These are phyloP conservation scores for Carassius gibelio DNA, from an alignment of 2,113 vertebrate species.

Conservation along the genomic window DNA sequence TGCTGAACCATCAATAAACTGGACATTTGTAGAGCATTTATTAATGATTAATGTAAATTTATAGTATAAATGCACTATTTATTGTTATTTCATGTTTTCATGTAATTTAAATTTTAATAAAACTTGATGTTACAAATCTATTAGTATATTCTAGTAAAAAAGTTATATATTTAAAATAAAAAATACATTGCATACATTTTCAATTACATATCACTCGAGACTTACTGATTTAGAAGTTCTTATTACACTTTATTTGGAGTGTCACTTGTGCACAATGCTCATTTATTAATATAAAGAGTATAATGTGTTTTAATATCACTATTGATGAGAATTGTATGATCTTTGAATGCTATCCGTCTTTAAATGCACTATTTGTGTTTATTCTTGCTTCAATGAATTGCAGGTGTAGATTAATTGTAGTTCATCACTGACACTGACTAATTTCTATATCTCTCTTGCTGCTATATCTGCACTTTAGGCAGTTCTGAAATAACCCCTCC, in stretches of 20 bases:
- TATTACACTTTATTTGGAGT: no score
- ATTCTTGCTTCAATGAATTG: not conserved
- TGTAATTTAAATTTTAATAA: not conserved
- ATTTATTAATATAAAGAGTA: no score
- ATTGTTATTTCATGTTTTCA: not conserved
- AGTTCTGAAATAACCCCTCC: slow-evolving; percentile 92
- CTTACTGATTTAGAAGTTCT: no score
- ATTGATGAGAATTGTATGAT: no score
- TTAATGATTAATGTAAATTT: not conserved
- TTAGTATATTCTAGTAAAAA: not conserved
- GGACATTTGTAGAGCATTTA: not conserved
- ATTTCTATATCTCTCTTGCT: not conserved
- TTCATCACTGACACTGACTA: not conserved
- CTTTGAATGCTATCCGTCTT: no score
- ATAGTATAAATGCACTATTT: not conserved
- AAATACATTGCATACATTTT: no score
- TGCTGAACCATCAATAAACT: not conserved
- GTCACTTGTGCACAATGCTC: no score
- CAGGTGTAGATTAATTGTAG: not conserved
- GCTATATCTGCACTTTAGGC: slow-evolving; percentile 67
- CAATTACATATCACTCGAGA: no score
- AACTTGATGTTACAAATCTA: not conserved
- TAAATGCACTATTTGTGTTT: not conserved
- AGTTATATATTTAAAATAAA: no score
- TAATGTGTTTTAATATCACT: no score